A percentile compares a stretch with the other conserved stretches of the same genome.
These are phyloP conservation scores for Paratrypauchen microcephalus DNA, from an alignment of 2,797 vertebrate species.

Conservation along the genomic window DNA sequence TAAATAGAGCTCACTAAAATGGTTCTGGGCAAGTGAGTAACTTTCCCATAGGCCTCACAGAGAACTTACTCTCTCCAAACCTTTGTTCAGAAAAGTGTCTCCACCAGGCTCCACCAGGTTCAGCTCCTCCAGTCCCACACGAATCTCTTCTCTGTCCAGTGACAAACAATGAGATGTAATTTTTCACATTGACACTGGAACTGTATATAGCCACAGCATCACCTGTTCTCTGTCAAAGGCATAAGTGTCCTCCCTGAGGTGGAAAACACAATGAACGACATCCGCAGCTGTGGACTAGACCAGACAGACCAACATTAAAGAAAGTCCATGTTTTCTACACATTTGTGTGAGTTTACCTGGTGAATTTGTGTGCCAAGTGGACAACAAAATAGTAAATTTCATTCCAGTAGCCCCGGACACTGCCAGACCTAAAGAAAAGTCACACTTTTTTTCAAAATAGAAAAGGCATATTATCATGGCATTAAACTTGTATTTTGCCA, in stretches of 20 bases:
- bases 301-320: neutral
- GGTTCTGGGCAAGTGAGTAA: constrained; percentile 4
- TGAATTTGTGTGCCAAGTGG: constrained; percentile 93
- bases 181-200: neutral
- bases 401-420: constrained; percentile 95
- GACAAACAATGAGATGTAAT: neutral
- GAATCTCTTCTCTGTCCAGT: constrained; percentile 86
- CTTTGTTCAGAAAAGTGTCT: constrained; percentile 94
- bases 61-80: constrained; percentile 87
- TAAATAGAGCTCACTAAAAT: constrained; percentile 24
- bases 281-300: constrained; percentile 91
- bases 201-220: constrained; percentile 25
- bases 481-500: too few species aligned
- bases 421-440: constrained; percentile 85
- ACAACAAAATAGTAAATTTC: constrained; percentile 98
- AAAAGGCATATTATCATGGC: too few species aligned
- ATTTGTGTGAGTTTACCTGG: constrained; percentile 79
- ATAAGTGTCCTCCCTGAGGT: constrained; percentile 89
- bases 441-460: neutral
- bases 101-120: constrained; percentile 90
- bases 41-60: constrained; percentile 32
- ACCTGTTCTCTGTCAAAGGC: constrained; percentile 96
- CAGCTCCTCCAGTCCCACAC: constrained; percentile 90
- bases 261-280: constrained; percentile 99
- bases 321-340: neutral